Conservation (phyloP, 2,113 vertebrate genomes). For the Anguilla rostrata region DNA sequence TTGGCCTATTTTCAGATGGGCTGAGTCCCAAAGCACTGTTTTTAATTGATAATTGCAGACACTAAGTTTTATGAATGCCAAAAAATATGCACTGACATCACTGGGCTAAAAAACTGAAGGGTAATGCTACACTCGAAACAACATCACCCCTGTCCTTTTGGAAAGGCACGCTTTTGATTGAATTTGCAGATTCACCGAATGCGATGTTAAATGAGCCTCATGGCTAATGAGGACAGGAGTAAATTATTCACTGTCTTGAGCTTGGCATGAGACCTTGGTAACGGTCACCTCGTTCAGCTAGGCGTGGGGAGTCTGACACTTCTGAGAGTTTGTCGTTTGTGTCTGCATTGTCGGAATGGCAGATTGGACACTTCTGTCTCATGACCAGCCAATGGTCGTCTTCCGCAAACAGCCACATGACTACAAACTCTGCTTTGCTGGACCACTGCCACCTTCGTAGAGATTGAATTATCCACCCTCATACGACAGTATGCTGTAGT, state of each 20-base stretch:
- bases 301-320: not conserved
- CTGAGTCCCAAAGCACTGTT: constrained; percentile 38
- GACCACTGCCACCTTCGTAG: not conserved
- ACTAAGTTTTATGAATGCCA: constrained; percentile 51
- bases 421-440: not conserved
- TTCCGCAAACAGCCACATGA: not conserved
- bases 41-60: constrained; percentile 59
- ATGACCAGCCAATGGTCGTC: too few relatives aligned
- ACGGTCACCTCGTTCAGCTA: not conserved
- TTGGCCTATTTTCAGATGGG: constrained; percentile 54
- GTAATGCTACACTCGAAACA: not conserved
- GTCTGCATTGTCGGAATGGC: too few relatives aligned
- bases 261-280: constrained; percentile 21
- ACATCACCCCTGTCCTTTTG: constrained; percentile 11
- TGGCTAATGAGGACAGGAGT: constrained; percentile 35
- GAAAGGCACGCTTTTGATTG: constrained; percentile 49
- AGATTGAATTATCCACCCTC: not conserved
- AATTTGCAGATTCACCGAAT: constrained; percentile 49
- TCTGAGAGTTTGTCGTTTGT: not conserved
- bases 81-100: constrained; percentile 22
- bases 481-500: not conserved
- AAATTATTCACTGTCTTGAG: constrained; percentile 47
- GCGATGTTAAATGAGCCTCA: constrained; percentile 60
- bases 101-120: not conserved
- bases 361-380: too few relatives aligned